Evolutionary conservation across 2,888 invertebrate species (phyloP).

Genomic region (Odontocolon sp.): DNA sequence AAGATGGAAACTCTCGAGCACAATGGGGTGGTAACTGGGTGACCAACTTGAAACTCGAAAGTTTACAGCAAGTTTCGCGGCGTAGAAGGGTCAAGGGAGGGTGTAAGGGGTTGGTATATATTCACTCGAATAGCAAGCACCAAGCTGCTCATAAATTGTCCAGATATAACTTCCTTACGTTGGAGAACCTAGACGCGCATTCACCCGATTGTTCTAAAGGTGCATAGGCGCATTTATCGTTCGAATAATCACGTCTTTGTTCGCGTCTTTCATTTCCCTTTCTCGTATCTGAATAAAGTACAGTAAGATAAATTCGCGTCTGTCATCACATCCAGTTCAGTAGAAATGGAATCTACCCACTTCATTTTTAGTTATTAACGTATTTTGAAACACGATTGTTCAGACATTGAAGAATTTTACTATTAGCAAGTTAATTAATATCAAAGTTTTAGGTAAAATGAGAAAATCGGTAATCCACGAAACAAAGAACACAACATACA

Average conservation of each 20-base stretch:
- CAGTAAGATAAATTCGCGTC: conserved; percentile 1
- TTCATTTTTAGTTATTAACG: background rate
- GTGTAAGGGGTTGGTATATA: conserved; percentile 27
- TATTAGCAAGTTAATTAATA: too few relatives aligned
- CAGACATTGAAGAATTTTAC: too few relatives aligned
- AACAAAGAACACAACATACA: too few relatives aligned
- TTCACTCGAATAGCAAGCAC: conserved; percentile 30
- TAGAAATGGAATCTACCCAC: conserved; percentile 10
- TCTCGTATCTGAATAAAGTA: conserved; percentile 47
- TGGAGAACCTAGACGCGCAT: conserved; percentile 29
- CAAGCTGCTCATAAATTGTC: conserved; percentile 48
- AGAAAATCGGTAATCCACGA: too few relatives aligned
- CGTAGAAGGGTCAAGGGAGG: conserved; percentile 13
- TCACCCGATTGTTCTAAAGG: conserved; percentile 40
- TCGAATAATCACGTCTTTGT: conserved; percentile 46
- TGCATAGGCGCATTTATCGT: conserved; percentile 35
- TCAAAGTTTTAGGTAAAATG: too few relatives aligned
- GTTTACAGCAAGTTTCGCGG: conserved; percentile 53
- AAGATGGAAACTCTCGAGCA: conserved; percentile 57
- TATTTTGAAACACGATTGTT: too few relatives aligned
- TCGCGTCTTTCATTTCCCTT: background rate
- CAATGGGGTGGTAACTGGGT: conserved; percentile 59
- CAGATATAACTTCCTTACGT: conserved; percentile 48
- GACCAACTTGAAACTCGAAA: conserved; percentile 61
- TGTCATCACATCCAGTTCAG: background rate